Percentiles rank a stretch among this genome's conserved stretches.
These are phyloP conservation scores for Chymomyza amoena DNA, from an alignment of 2,888 invertebrate genomes.

Conservation along the genomic window DNA sequence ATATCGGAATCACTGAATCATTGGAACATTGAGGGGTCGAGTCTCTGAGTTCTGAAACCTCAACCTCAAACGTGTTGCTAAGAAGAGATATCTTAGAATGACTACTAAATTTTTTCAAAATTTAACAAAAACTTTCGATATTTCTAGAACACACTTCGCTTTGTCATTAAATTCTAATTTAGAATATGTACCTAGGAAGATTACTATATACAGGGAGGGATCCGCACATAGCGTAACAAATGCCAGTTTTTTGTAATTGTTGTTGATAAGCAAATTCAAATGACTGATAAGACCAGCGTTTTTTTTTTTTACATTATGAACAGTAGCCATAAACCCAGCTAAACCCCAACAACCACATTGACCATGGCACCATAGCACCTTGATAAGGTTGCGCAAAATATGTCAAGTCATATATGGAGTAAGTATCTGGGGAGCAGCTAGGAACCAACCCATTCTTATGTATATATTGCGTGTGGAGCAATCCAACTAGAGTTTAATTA, in stretches of 20 bases:
- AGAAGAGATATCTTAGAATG: too few species aligned
- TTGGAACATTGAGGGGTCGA: too few species aligned
- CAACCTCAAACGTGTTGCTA: too few species aligned
- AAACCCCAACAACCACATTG: too few species aligned
- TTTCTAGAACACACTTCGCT: not conserved
- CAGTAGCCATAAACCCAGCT: not conserved
- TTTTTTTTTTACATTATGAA: too few species aligned
- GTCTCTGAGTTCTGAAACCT: too few species aligned
- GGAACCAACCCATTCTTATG: not conserved
- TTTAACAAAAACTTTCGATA: too few species aligned
- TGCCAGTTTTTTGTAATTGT: not conserved
- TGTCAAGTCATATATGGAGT: not conserved
- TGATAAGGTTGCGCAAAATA: not conserved
- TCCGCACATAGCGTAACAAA: not conserved
- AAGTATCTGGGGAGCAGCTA: not conserved
- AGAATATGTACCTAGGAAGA: too few species aligned
- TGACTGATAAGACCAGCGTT: not conserved
- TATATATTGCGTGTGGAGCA: not conserved
- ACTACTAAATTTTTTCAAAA: too few species aligned
- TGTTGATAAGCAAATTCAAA: not conserved
- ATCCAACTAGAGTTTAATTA: not conserved
- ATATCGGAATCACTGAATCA: too few species aligned
- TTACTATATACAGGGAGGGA: not conserved
- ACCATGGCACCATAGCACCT: not conserved
- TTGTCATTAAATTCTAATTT: slow-evolving; percentile 2